Conservation (phyloP, 2,888 invertebrate genomes). For the Anthoptus insignis region DNA sequence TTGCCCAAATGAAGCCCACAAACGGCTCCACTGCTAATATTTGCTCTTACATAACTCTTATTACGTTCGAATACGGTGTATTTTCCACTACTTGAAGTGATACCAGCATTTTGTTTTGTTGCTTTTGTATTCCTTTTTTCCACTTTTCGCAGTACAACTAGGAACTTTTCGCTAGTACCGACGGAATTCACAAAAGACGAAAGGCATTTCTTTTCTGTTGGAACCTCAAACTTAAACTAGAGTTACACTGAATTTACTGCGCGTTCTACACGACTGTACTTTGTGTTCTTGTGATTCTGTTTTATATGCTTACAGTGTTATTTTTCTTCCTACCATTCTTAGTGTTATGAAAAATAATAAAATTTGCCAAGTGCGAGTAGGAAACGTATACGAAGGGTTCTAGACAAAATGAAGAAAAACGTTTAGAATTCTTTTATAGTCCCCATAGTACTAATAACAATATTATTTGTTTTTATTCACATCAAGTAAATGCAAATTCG, state of each 20-base stretch:
- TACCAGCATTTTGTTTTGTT: conserved; percentile 55
- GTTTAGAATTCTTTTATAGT: too few species aligned
- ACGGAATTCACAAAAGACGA: conserved; percentile 45
- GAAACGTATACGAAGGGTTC: too few species aligned
- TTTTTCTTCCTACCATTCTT: too few species aligned
- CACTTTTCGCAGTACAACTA: conserved; percentile 69
- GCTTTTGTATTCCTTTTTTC: conserved; percentile 79
- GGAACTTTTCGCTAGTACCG: conserved; percentile 76
- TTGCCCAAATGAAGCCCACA: too few species aligned
- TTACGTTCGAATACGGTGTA: conserved; percentile 3
- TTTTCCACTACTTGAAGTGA: conserved; percentile 4
- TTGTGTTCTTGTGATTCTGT: not conserved
- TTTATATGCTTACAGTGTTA: too few species aligned
- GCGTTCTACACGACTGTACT: not conserved
- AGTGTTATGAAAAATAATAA: too few species aligned
- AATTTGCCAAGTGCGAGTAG: too few species aligned
- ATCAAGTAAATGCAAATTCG: too few species aligned
- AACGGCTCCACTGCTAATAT: conserved; percentile 53
- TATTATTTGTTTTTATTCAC: too few species aligned
- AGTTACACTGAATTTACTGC: conserved; percentile 1
- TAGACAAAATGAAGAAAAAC: too few species aligned
- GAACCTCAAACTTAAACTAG: conserved; percentile 18
- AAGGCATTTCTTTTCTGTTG: conserved; percentile 33
- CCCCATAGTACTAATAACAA: too few species aligned
- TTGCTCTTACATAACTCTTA: conserved; percentile 9